A percentile compares a stretch with the other conserved stretches of the same genome.
These are phyloP conservation scores for Chaetodon trifascialis DNA, from an alignment of 2,113 vertebrate species.

Conservation along the genomic window DNA sequence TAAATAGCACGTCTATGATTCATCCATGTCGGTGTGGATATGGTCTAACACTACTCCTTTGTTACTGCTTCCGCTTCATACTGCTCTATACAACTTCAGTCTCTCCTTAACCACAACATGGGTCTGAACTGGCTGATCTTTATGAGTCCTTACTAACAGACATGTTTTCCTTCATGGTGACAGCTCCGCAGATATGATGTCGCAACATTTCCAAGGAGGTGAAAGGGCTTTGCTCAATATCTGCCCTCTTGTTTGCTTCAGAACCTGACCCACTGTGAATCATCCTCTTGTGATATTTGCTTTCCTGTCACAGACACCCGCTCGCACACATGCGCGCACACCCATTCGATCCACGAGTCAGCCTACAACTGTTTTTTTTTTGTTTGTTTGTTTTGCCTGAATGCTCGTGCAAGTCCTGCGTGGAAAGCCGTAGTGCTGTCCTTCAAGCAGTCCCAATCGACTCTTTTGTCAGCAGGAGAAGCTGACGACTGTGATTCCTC, in stretches of 20 bases:
- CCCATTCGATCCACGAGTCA: conserved; percentile 17
- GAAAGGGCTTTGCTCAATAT: conserved; percentile 52
- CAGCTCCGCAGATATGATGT: conserved; percentile 10
- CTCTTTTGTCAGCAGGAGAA: conserved; percentile 22
- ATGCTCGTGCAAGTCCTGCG: conserved; percentile 20
- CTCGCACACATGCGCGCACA: background rate
- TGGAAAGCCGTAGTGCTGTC: conserved; percentile 21
- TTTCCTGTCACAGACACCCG: conserved; percentile 3
- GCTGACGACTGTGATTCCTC: background rate
- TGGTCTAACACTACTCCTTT: conserved; percentile 3
- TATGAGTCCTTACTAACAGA: background rate
- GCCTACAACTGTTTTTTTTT: conserved; percentile 46
- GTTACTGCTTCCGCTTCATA: background rate
- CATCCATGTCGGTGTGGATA: background rate
- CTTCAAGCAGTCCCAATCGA: conserved; percentile 32
- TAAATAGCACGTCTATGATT: conserved; percentile 7
- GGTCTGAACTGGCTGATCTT: background rate
- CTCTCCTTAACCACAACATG: background rate
- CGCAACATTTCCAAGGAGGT: conserved; percentile 41
- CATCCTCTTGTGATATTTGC: conserved; percentile 48
- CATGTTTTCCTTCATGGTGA: background rate
- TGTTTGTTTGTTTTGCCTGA: too few species aligned
- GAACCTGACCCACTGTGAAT: conserved; percentile 53
- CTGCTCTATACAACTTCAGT: background rate
- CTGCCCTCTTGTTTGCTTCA: conserved; percentile 37